Conservation (phyloP, 2,888 invertebrate genomes). For the Rhamphomyia laevipes region DNA sequence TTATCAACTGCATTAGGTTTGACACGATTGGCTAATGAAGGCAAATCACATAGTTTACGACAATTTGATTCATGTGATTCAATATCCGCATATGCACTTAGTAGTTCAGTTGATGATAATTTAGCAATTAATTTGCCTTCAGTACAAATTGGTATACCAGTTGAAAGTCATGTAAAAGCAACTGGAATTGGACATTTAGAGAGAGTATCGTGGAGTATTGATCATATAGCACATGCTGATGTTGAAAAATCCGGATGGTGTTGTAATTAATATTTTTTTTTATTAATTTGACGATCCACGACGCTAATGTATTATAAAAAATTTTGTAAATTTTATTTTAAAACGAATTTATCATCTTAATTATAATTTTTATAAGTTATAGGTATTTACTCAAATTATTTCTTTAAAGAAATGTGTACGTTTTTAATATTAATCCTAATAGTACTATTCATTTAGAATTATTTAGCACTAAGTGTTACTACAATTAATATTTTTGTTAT, state of each 20-base stretch:
- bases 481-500: too few relatives aligned
- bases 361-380: too few relatives aligned
- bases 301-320: too few relatives aligned
- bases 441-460: too few relatives aligned
- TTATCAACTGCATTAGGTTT: slow-evolving; percentile 51
- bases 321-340: too few relatives aligned
- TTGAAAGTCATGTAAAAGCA: slow-evolving; percentile 46
- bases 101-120: slow-evolving; percentile 22
- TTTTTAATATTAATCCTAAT: too few relatives aligned
- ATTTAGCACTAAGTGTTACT: too few relatives aligned
- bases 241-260: slow-evolving; percentile 48
- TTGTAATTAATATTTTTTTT: slow-evolving; percentile 38
- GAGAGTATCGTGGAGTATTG: slow-evolving; percentile 49
- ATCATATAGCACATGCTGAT: slow-evolving; percentile 56
- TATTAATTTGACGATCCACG: too few relatives aligned
- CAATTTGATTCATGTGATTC: slow-evolving; percentile 49
- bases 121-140: slow-evolving; percentile 29
- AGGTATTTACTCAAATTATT: too few relatives aligned
- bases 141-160: slow-evolving; percentile 33
- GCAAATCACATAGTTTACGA: slow-evolving; percentile 42
- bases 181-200: slow-evolving; percentile 53
- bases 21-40: slow-evolving; percentile 42
- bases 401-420: too few relatives aligned
- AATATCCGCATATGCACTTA: slow-evolving; percentile 29
- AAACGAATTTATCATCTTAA: too few relatives aligned